Percentiles rank a stretch among this genome's conserved stretches.
Evolutionary conservation across 2,113 vertebrate genomes (phyloP).

Genomic region (Monarcha castaneiventris): DNA sequence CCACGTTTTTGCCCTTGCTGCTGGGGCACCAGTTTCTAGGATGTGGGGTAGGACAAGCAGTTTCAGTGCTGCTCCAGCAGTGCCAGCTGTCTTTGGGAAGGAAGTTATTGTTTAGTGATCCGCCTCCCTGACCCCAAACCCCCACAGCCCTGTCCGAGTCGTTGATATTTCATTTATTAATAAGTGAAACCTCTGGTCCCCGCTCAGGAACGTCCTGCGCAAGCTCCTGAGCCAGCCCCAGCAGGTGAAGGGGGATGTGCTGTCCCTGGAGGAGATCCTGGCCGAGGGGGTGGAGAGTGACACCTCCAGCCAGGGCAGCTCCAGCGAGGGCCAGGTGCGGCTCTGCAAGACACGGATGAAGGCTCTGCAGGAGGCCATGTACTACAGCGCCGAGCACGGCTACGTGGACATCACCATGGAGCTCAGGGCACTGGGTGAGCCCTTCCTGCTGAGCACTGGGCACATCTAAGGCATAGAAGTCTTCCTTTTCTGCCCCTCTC

Average conservation of each 20-base stretch:
- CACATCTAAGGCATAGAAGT: fast-evolving
- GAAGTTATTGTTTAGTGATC: not conserved
- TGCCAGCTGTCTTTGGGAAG: not conserved
- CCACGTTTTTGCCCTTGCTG: not conserved
- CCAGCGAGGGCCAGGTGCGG: conserved; percentile 73
- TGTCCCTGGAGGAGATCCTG: conserved; percentile 96
- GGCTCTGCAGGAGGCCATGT: conserved; percentile 95
- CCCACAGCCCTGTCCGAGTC: fast-evolving
- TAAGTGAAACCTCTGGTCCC: not conserved
- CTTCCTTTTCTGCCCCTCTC: not conserved
- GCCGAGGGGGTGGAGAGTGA: conserved; percentile 91
- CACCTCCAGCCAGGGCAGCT: conserved; percentile 71
- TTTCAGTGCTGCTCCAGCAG: not conserved
- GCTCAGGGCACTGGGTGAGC: conserved; percentile 86
- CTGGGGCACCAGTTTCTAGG: not conserved
- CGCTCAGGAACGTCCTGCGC: conserved; percentile 88
- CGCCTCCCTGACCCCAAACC: not conserved
- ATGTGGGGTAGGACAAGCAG: fast-evolving
- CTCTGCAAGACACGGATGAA: conserved; percentile 90
- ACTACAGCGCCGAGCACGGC: conserved; percentile 94
- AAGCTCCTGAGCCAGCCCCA: conserved; percentile 95
- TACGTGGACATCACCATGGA: conserved; percentile 99
- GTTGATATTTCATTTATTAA: no score
- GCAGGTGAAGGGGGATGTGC: conserved; percentile 88
- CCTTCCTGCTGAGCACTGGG: not conserved